Conservation (phyloP, 2,113 vertebrate species). For the Chaetodon trifascialis region DNA sequence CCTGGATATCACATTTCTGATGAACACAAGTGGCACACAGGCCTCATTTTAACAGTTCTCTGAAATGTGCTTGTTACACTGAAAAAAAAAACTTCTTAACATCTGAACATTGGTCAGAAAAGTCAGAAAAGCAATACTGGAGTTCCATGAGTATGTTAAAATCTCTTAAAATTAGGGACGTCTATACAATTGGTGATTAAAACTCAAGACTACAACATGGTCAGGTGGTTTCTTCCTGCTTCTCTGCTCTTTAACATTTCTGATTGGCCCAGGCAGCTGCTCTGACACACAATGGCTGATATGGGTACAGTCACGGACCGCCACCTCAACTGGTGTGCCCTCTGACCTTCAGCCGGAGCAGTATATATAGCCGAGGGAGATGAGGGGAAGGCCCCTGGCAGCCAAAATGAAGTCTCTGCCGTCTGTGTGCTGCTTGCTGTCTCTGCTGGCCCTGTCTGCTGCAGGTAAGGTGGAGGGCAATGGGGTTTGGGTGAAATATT, state of each 20-base stretch:
- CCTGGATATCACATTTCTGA: not conserved
- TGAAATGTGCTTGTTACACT: not conserved
- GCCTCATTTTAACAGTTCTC: not conserved
- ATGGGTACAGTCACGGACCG: slow-evolving; percentile 53
- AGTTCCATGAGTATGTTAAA: not conserved
- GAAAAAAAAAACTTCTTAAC: not conserved
- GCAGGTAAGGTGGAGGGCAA: slow-evolving; percentile 72
- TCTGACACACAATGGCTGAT: slow-evolving; percentile 67
- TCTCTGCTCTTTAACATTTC: not conserved
- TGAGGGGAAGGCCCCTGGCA: slow-evolving; percentile 73
- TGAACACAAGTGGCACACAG: slow-evolving; percentile 23
- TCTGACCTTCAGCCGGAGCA: slow-evolving; percentile 71
- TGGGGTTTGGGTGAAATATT: slow-evolving; percentile 6
- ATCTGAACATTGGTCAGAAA: not conserved
- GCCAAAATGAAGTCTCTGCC: slow-evolving; percentile 81
- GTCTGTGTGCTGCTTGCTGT: slow-evolving; percentile 72
- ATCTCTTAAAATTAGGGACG: not conserved
- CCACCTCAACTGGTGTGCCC: slow-evolving; percentile 64
- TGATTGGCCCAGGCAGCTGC: slow-evolving; percentile 73
- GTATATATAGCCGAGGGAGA: slow-evolving; percentile 78
- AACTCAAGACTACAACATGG: not conserved
- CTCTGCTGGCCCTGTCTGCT: slow-evolving; percentile 74
- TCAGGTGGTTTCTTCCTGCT: not conserved
- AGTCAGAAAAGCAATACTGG: not conserved
- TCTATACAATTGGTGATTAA: not conserved